These are phyloP conservation scores for Sciurus carolinensis DNA, from an alignment of 2,797 vertebrate species.

Conservation along the genomic window DNA sequence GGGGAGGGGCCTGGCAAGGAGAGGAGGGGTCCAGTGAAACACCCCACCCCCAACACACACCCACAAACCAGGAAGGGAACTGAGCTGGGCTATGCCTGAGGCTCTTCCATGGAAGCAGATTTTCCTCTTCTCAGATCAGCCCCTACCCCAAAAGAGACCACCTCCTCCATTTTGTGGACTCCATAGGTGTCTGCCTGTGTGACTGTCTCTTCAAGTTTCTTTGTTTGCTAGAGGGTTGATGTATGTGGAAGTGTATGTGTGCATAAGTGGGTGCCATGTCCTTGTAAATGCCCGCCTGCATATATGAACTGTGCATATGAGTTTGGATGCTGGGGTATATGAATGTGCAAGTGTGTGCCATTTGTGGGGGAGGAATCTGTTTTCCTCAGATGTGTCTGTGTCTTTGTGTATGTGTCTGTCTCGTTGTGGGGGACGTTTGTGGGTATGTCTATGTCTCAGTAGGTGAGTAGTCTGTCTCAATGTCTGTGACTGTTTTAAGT, in stretches of 20 bases:
- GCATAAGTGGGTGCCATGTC: neutral
- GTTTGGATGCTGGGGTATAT: slow-evolving; percentile 21
- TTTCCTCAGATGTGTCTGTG: slow-evolving; percentile 49
- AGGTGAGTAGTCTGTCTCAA: slow-evolving; percentile 66
- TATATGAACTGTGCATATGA: neutral
- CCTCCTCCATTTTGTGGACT: slow-evolving; percentile 78
- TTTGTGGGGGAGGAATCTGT: neutral
- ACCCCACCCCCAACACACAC: slow-evolving; percentile 9
- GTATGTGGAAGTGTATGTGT: neutral
- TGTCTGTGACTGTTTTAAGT: slow-evolving; percentile 23
- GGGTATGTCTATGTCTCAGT: slow-evolving; percentile 41
- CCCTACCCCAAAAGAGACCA: slow-evolving; percentile 23
- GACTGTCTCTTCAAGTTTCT: slow-evolving; percentile 78
- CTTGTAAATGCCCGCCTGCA: neutral
- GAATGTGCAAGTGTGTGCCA: neutral
- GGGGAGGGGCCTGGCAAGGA: neutral
- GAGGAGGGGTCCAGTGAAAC: neutral
- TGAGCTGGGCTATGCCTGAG: neutral
- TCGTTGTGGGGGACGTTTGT: slow-evolving; percentile 15
- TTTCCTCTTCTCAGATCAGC: neutral
- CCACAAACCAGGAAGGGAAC: neutral
- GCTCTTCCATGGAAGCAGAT: neutral
- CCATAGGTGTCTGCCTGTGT: slow-evolving; percentile 75
- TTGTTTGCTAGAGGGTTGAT: slow-evolving; percentile 72
- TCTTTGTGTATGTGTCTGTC: slow-evolving; percentile 75